A percentile compares a stretch with the other conserved stretches of the same genome.
These are phyloP conservation scores for Callaeas wilsoni DNA, from an alignment of 2,113 vertebrate genomes.

Conservation along the genomic window DNA sequence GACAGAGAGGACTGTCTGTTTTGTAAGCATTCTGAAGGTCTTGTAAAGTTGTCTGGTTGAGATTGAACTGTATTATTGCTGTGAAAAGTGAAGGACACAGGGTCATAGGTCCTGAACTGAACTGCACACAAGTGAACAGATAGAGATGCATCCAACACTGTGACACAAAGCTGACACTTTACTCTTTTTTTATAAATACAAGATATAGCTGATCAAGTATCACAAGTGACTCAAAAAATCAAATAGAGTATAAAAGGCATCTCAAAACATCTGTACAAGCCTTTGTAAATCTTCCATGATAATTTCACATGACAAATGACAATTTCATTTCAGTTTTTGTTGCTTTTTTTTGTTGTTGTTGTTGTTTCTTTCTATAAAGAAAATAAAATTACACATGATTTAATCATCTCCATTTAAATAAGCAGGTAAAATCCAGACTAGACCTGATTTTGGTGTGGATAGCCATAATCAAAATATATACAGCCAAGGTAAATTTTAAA, in stretches of 20 bases:
- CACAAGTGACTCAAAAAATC: not conserved
- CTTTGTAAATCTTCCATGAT: not conserved
- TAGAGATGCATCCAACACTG: not conserved
- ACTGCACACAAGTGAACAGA: not conserved
- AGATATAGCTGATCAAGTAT: constrained; percentile 1
- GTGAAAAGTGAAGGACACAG: constrained; percentile 9
- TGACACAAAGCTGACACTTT: not conserved
- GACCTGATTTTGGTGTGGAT: not conserved
- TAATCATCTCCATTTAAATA: not conserved
- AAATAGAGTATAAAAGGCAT: not conserved
- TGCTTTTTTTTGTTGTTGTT: not conserved
- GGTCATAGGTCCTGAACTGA: not conserved
- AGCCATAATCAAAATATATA: not conserved
- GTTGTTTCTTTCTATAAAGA: not conserved
- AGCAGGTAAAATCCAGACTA: not conserved
- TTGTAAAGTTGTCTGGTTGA: not conserved
- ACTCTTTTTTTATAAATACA: not conserved
- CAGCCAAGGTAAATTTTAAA: not conserved
- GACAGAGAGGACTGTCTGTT: not conserved
- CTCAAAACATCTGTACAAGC: not conserved
- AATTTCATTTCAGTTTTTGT: not conserved
- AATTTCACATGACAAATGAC: not conserved
- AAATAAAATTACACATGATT: not conserved
- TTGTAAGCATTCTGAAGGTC: not conserved
- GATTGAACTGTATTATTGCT: not conserved